Evolutionary conservation across 1,140 invertebrate genomes (phyloP).

Genomic region (Triops longicaudatus): DNA sequence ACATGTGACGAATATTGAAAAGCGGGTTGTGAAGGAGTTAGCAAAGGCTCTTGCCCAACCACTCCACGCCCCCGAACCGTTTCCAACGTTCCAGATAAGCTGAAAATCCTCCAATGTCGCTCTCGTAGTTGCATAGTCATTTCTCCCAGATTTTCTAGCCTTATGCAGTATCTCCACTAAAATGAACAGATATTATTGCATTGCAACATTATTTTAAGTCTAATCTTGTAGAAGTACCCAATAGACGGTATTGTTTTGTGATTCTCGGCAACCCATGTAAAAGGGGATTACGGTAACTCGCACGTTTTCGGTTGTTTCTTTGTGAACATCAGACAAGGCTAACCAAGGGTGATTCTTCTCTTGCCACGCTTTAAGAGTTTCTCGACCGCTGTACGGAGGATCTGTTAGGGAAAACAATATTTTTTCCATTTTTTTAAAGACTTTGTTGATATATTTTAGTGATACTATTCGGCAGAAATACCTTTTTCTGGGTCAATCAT

Average conservation of each 20-base stretch:
- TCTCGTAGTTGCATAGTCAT: conserved; percentile 84
- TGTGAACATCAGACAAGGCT: conserved; percentile 92
- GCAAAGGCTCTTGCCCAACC: conserved; percentile 87
- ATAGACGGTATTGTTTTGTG: conserved; percentile 78
- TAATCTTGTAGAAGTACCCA: conserved; percentile 56
- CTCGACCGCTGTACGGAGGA: conserved; percentile 76
- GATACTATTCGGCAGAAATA: conserved; percentile 36
- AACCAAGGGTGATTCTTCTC: conserved; percentile 96
- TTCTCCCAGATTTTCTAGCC: conserved; percentile 86
- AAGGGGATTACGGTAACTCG: conserved; percentile 95
- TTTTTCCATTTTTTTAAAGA: too few species aligned
- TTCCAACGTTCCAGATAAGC: conserved; percentile 85
- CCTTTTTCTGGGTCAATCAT: conserved; percentile 66
- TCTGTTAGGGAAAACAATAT: conserved; percentile 52
- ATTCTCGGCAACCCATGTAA: conserved; percentile 88
- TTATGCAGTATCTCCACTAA: conserved; percentile 93
- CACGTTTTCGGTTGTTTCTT: conserved; percentile 92
- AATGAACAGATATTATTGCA: conserved; percentile 32
- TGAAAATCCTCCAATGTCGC: conserved; percentile 94
- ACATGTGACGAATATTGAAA: conserved; percentile 98
- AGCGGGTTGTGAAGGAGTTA: conserved; percentile 76
- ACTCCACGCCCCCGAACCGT: conserved; percentile 88
- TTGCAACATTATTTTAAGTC: conserved; percentile 28
- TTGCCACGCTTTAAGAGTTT: conserved; percentile 89
- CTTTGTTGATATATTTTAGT: too few species aligned